Base-by-base conservation (phyloP, 2,888 invertebrate species). In the Adineta ricciae region DNA sequence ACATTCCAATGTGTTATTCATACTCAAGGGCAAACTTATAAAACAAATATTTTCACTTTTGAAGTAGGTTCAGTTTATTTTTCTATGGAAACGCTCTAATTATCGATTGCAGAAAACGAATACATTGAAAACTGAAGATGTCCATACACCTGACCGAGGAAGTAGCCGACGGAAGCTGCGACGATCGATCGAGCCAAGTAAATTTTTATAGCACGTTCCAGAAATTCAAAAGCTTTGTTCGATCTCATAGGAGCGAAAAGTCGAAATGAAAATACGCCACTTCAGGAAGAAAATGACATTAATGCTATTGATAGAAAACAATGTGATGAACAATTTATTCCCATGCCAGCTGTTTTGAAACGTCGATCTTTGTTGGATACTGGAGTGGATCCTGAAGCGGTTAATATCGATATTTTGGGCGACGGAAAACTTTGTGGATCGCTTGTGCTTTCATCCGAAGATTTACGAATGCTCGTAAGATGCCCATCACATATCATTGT, bases 1-100 rank as follows among this genome's bases (percentile, higher is more conserved):
- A 78, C n/a, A 78, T 78, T 78, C 41, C 78, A 78, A 78, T 78
- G 41, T 78, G n/a, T 41, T 24, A 41, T 41, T n/a, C 78, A 78
- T 78, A 32, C 78, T 78, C 78, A 41, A n/a, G 21, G 16, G n/a
- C 24, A 78, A 41, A 41, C 38, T 36, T 78, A 41, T 24, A 78
- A 8, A 78, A 78, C 78, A n/a, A 78, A 24, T 9, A 24, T 14
- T 3, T 78, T 78, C 24, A n/a, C 1, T 19, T 41, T 78, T n/a
- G 78, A 78, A 5, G 78, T 78, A 78, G 38, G 41, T n/a, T 2
- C 7, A 36, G 2, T 38, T 24, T n/a, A 0, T 41, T 9, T 41
- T 5, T 8, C 2, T 72, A 9, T 36, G 19, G 4, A n/a, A 32
- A 16, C 36, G 16, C 4, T 19, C 36, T 78, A 78, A 41, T 41